Base-by-base conservation (phyloP, 2,888 invertebrate genomes). In the Idaea biselata region DNA sequence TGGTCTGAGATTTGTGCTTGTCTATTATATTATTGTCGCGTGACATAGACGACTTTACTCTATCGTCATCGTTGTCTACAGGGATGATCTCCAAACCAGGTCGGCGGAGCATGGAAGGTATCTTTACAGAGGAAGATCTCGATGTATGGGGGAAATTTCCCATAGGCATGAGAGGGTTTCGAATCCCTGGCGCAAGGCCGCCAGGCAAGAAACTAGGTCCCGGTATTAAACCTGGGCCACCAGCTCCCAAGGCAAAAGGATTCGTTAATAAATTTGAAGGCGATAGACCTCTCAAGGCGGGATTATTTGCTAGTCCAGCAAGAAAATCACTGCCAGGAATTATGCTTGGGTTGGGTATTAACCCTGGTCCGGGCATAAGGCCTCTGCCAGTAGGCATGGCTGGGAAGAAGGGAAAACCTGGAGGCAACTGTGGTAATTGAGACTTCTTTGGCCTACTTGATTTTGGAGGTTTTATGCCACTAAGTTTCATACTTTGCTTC, bases 221-320 rank as follows among this genome's bases (percentile, higher is more conserved):
- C 5, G 95, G 95, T 76, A 95, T 95, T 58, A 95, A 86, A 44
- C 95, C 95, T 16, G 95, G 94, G 0, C 94, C 94, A 79, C 93
- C 83, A 80, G 88, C 78, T 74, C 88, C 82, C 79, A 93, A 74
- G 73, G 94, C 88, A 87, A 93, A 93, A 55, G 94, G 89, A 79
- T 94, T 94, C 4, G 89, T 88, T 60, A 93, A 77, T 70, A 93
- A 80, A 77, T 87, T 90, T 55, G 91, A 83, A 16, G 84, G 72
- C 56, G 83, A 81, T 33, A 93, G 69, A 55, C 91, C 92, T 78
- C 92, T 80, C 55, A 93, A 73, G 18, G 91, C 91, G 55, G 91
- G 93, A 77, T 91, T 92, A 72, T 91, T 91, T 7, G 90, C 84
- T 58, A 93, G 70, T 31, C 87, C 86, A 61, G 90, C 84, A 62